Base-by-base conservation (phyloP, 2,113 vertebrate species). In the Passer montanus region DNA sequence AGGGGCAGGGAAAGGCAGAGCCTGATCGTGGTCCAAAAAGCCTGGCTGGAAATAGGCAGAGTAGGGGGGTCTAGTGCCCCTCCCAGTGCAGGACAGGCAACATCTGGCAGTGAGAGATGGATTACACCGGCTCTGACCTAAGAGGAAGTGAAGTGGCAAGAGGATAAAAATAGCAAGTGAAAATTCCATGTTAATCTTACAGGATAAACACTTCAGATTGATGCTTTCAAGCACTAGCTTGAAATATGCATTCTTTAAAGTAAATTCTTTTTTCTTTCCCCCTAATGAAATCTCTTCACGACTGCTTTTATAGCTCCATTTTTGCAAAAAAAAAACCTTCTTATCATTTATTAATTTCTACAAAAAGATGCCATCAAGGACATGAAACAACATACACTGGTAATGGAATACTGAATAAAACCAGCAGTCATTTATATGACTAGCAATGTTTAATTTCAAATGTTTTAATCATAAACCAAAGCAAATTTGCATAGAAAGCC, bases 111-210 rank as follows among this genome's bases (percentile, higher is more conserved):
- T 7, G 37, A 68, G 44, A 41, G 56, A 11, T 21, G 27, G 76
- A 49, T 88, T 86, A 85, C 39, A 23, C 17, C n/a, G 49, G 50
- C 66, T 87, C 72, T 82, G 67, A 78, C 28, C 23, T 9, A 31
- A 43, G 31, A 64, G 62, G 69, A 70, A 83, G 37, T 3, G 3
- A 69, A 84, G 49, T 15, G 30, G 52, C 44, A 62, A 43, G 68
- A 59, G 62, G 56, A 68, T 84, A 74, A 92, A 82, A 94, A 78
- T 7, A 49, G 23, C 1, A 0, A 47, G 70, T 74, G 78, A 88
- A 87, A 95, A 87, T 79, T 93, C 53, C 23, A 4, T 5, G 13
- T 86, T 95, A 82, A 93, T 91, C 75, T 82, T 64, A 27, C 20
- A 84, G 68, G 66, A 94, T 80, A 66, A 95, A 83, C 50, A 63